Conservation (phyloP, 2,797 vertebrate genomes). For the Myoxocephalus aenaeus region DNA sequence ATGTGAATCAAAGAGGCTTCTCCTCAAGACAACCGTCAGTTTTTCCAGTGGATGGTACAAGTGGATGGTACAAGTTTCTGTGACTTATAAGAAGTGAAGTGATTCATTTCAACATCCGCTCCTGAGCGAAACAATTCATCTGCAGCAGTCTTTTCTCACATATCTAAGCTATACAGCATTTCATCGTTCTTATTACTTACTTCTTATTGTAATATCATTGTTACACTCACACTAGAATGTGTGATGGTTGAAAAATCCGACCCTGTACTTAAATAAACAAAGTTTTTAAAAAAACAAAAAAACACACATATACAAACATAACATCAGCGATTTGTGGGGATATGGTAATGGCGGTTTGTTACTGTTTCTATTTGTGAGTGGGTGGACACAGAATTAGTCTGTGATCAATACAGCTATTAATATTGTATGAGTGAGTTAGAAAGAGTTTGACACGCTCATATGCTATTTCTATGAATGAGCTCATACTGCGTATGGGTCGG, state of each 20-base stretch:
- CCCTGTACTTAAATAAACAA: background rate
- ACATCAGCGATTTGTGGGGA: background rate
- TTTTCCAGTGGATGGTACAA: constrained; percentile 23
- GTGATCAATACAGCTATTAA: constrained; percentile 1
- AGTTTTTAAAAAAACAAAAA: background rate
- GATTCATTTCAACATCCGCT: constrained; percentile 38
- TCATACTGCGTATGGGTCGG: background rate
- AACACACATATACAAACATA: background rate
- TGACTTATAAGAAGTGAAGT: constrained; percentile 33
- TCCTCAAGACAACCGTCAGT: background rate
- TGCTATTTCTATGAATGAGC: constrained; percentile 21
- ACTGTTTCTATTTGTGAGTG: background rate
- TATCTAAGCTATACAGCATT: background rate
- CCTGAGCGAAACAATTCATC: constrained; percentile 1
- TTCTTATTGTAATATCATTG: too few relatives aligned
- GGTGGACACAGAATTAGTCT: background rate
- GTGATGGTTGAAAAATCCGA: background rate
- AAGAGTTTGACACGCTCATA: background rate
- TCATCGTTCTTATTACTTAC: background rate
- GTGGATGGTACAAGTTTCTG: constrained; percentile 41
- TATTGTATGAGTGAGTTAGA: background rate
- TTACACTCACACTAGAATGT: background rate
- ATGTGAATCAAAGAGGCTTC: background rate
- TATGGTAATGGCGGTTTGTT: background rate
- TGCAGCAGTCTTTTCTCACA: background rate